Evolutionary conservation across 2,888 invertebrate species (phyloP).

Genomic region (Tetragonisca angustula): DNA sequence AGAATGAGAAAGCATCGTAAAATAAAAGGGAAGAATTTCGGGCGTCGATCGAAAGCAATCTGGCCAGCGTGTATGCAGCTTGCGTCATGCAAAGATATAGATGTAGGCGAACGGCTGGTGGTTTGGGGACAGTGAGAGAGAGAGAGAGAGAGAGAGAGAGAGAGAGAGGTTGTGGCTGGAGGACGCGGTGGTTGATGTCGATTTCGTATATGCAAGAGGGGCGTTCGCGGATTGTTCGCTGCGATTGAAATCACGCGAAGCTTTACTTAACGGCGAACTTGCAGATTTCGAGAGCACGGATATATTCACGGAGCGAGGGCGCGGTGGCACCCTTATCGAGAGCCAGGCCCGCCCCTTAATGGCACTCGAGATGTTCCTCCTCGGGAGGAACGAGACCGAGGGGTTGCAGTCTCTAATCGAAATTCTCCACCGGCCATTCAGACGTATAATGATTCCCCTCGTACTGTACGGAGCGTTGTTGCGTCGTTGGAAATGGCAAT

Average conservation of each 20-base stretch:
- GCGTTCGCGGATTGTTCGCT: constrained; percentile 47
- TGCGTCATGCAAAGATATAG: constrained; percentile 52
- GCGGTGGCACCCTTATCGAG: constrained; percentile 24
- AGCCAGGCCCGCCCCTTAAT: constrained; percentile 10
- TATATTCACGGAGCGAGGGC: constrained; percentile 9
- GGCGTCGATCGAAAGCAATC: constrained; percentile 58
- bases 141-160: not conserved
- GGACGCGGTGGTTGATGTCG: constrained; percentile 50
- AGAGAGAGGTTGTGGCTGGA: not conserved
- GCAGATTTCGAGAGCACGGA: constrained; percentile 55
- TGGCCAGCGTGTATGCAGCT: constrained; percentile 36
- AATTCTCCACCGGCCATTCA: constrained; percentile 27
- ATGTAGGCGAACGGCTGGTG: constrained; percentile 16
- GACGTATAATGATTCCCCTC: not conserved
- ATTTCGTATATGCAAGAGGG: constrained; percentile 35
- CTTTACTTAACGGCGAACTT: constrained; percentile 60
- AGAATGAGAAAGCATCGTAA: constrained; percentile 1
- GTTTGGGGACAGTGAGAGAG: not conserved
- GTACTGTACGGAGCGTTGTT: not conserved
- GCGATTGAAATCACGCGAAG: constrained; percentile 68
- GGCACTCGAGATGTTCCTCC: constrained; percentile 27
- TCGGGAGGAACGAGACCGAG: not conserved
- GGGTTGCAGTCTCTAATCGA: constrained; percentile 37
- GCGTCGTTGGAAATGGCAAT: not conserved
- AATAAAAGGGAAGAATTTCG: constrained; percentile 40